These are phyloP conservation scores for Euclidia mi DNA, from an alignment of 2,888 invertebrate genomes.

Conservation along the genomic window DNA sequence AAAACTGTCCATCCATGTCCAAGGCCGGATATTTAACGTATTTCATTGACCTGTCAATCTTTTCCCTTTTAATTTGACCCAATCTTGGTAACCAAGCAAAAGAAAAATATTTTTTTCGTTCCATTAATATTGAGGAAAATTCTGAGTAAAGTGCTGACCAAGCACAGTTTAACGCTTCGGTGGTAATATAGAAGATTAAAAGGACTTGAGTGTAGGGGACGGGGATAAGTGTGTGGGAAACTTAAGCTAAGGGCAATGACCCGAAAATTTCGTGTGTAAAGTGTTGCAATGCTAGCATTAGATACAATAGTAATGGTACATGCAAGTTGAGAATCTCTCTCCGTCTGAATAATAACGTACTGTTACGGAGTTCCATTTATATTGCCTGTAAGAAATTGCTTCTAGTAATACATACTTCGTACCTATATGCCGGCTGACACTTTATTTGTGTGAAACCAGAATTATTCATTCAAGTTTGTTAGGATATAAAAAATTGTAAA, in stretches of 20 bases:
- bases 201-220: not conserved
- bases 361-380: too few species aligned
- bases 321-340: too few species aligned
- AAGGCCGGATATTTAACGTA: constrained; percentile 22
- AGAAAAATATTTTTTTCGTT: constrained; percentile 37
- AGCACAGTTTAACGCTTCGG: constrained; percentile 9
- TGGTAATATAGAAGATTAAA: constrained; percentile 2
- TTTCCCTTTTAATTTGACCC: constrained; percentile 48
- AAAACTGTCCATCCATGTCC: constrained; percentile 21
- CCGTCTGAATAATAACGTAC: too few species aligned
- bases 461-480: too few species aligned
- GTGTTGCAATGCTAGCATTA: too few species aligned
- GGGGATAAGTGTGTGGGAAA: not conserved
- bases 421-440: too few species aligned
- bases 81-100: constrained; percentile 35
- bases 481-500: too few species aligned
- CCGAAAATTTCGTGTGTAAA: too few species aligned
- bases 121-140: constrained; percentile 30
- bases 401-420: too few species aligned
- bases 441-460: too few species aligned
- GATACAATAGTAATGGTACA: too few species aligned
- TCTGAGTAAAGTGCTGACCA: constrained; percentile 15
- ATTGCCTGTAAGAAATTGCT: too few species aligned
- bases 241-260: not conserved
- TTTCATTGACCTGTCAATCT: constrained; percentile 45